Evolutionary conservation across 2,888 invertebrate genomes (phyloP), one percentile per base, ranked within the genome.

Genomic region (Acanthococcus lagerstroemiae): DNA sequence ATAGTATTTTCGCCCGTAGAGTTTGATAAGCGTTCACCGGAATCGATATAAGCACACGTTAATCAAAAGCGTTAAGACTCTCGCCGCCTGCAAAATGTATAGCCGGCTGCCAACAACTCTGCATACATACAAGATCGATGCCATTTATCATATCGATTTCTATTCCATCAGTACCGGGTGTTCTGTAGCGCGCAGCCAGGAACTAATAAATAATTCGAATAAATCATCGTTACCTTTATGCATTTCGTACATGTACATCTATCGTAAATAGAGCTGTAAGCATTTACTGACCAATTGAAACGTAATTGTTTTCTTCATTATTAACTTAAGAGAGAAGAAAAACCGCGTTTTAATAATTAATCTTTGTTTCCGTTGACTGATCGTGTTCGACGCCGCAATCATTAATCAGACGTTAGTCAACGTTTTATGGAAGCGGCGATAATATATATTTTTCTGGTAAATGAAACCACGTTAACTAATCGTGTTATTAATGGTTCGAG

Each of bases 401-500:
- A 52, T 52, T 52, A 21, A 52, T 52, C 52, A 52, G 52, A 24
- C 24, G 22, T 52, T 52, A 15, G 52, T 22, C 52, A 52, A 52
- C 52, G 19, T 48, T 52, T 52, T 22, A 52, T 52, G 52, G 52
- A 52, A 21, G 52, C 19, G 52, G 22, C 52, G 22, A 22, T 52
- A 19, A 52, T 52, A 52, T 15, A 24, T 52, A 22, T 52, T 52
- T 52, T 52, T 52, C 21, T 52, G 22, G 19, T 22, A 22, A 52
- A 52, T 24, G 19, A 22, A 19, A 52, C 24, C 52, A 22, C 22
- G 52, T 52, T 52, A 52, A 52, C 52, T 52, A 52, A 52, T 52
- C 52, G 22, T 52, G 24, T 52, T 52, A 52, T 52, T 52, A 52
- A 52, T 52, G 52, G 52, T 52, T 52, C 24, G 24, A 52, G 22